Conservation (phyloP, 2,888 invertebrate genomes). For the Sminthurinus aureus region DNA sequence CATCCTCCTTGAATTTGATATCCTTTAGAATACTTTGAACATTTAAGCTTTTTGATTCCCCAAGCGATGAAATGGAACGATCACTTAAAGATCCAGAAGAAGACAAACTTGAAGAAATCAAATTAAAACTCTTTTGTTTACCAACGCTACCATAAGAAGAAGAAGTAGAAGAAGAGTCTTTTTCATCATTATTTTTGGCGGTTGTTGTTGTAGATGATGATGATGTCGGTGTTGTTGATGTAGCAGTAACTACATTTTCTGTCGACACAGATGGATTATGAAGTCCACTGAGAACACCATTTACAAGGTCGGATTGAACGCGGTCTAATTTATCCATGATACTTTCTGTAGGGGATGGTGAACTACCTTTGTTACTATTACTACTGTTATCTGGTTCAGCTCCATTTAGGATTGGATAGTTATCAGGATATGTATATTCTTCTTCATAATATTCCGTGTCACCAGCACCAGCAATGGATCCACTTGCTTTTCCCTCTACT, state of each 20-base stretch:
- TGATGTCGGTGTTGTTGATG: constrained; percentile 19
- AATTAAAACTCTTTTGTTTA: constrained; percentile 26
- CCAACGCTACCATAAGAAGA: background rate
- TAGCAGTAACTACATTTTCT: background rate
- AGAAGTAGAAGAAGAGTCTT: background rate
- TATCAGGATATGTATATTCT: constrained; percentile 59
- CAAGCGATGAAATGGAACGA: background rate
- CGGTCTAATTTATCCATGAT: constrained; percentile 85
- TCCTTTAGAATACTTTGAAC: constrained; percentile 33
- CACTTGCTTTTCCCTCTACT: background rate
- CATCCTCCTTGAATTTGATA: constrained; percentile 44
- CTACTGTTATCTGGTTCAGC: background rate
- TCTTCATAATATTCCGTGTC: constrained; percentile 60
- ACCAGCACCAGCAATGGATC: background rate
- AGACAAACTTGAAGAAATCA: constrained; percentile 15
- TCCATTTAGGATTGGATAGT: constrained; percentile 56
- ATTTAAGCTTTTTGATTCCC: constrained; percentile 9
- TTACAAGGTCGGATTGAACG: constrained; percentile 83
- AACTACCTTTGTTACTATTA: background rate
- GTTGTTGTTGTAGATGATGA: constrained; percentile 22
- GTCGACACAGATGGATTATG: constrained; percentile 61
- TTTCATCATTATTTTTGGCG: background rate
- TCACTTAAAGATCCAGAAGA: background rate
- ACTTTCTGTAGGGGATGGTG: constrained; percentile 72
- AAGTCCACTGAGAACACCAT: constrained; percentile 77